Percentiles rank a stretch among this genome's conserved stretches.
Conservation (phyloP, 2,113 vertebrate genomes). For the Xenopus borealis region DNA sequence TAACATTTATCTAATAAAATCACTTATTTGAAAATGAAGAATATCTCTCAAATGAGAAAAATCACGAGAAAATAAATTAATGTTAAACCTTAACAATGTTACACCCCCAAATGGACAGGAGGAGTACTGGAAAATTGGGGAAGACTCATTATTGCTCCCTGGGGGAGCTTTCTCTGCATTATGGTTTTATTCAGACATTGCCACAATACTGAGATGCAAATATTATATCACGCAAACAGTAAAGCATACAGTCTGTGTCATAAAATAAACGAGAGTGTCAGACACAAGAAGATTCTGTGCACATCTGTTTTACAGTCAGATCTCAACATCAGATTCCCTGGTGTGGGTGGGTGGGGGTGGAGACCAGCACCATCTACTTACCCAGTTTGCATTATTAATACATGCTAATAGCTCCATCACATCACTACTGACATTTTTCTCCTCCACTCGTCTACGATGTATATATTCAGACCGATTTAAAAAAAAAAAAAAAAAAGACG, state of each 20-base stretch:
- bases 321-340: conserved; percentile 26
- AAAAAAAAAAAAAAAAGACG: conserved; percentile 13
- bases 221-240: conserved; percentile 37
- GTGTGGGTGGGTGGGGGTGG: conserved; percentile 48
- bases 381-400: conserved; percentile 80
- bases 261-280: conserved; percentile 70
- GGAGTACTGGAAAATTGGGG: neutral
- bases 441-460: conserved; percentile 58
- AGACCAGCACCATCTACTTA: conserved; percentile 70
- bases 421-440: conserved; percentile 61
- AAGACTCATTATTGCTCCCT: conserved; percentile 15
- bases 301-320: conserved; percentile 68
- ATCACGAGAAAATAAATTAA: neutral
- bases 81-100: conserved; percentile 12
- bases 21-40: no score
- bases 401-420: conserved; percentile 81
- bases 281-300: conserved; percentile 67
- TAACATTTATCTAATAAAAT: no score
- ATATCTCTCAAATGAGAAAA: no score
- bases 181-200: conserved; percentile 52
- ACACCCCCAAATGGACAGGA: neutral
- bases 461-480: conserved; percentile 52
- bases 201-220: conserved; percentile 58
- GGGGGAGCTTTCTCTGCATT: conserved; percentile 51
- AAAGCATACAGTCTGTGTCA: conserved; percentile 48